Percentiles rank a stretch among this genome's conserved stretches.
Evolutionary conservation across 2,113 vertebrate genomes (phyloP).

Genomic region (Chamaetylas fuelleborni): DNA sequence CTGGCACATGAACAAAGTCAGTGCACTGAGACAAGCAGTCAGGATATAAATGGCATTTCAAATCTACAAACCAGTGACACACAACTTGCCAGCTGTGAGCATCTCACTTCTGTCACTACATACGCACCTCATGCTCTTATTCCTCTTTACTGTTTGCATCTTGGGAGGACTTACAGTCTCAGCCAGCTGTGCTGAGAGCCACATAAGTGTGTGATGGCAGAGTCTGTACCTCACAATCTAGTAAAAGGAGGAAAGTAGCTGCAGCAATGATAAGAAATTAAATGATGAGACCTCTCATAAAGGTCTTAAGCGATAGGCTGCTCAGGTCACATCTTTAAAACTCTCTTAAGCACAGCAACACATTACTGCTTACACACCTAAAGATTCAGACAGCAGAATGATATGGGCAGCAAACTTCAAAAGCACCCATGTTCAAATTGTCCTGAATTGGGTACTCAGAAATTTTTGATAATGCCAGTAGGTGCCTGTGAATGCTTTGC

Average conservation of each 20-base stretch:
- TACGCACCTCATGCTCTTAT: background rate
- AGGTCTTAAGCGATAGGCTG: background rate
- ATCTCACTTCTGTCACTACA: background rate
- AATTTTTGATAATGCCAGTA: background rate
- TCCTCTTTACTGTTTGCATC: background rate
- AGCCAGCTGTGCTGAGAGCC: background rate
- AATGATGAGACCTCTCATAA: background rate
- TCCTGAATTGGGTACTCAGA: background rate
- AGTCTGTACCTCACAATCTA: background rate
- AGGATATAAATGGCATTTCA: conserved; percentile 4
- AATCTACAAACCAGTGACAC: background rate
- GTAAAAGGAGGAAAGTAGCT: background rate
- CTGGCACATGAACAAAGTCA: background rate
- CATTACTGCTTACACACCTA: background rate
- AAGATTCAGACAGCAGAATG: background rate
- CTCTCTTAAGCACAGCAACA: background rate
- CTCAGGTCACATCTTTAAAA: background rate
- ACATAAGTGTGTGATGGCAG: background rate
- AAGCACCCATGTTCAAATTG: background rate
- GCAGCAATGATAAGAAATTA: background rate
- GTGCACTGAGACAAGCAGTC: background rate
- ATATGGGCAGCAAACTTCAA: background rate
- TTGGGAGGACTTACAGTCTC: background rate
- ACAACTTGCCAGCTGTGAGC: background rate
- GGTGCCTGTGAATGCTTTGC: background rate